Conservation (phyloP, 2,888 invertebrate genomes). For the Mystacides longicornis region DNA sequence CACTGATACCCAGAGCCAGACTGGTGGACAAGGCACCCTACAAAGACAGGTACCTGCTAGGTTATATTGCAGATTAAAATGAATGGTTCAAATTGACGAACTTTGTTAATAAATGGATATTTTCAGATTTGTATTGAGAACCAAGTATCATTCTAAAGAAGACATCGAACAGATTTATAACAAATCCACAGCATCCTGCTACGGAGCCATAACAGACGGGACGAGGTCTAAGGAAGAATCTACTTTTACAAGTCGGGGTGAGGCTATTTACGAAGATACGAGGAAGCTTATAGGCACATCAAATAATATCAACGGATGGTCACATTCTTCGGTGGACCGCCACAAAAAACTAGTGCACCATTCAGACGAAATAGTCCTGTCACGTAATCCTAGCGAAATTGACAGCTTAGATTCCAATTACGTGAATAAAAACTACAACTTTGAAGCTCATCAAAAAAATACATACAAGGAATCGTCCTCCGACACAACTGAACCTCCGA, state of each 20-base stretch:
- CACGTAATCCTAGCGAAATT: constrained; percentile 48
- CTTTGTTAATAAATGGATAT: not conserved
- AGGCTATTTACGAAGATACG: constrained; percentile 12
- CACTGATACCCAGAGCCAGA: constrained; percentile 73
- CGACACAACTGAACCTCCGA: constrained; percentile 36
- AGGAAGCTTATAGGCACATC: not conserved
- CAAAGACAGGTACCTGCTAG: constrained; percentile 56
- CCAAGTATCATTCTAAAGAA: constrained; percentile 45
- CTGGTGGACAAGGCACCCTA: constrained; percentile 68
- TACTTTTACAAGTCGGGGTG: constrained; percentile 26
- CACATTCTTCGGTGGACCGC: not conserved
- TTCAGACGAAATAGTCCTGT: constrained; percentile 46
- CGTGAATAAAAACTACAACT: constrained; percentile 50
- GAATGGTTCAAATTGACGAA: too few species aligned
- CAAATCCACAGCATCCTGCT: constrained; percentile 46
- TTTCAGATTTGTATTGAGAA: constrained; percentile 4
- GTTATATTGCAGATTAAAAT: not conserved
- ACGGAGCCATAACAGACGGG: constrained; percentile 45
- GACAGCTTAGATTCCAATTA: constrained; percentile 54
- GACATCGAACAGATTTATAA: constrained; percentile 44
- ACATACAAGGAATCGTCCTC: constrained; percentile 44
- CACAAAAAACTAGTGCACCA: constrained; percentile 29
- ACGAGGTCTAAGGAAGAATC: constrained; percentile 27
- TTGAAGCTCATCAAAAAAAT: constrained; percentile 41
- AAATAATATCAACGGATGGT: constrained; percentile 5